These are phyloP conservation scores for Pelobates cultripes DNA, from an alignment of 2,797 vertebrate species.

Conservation along the genomic window DNA sequence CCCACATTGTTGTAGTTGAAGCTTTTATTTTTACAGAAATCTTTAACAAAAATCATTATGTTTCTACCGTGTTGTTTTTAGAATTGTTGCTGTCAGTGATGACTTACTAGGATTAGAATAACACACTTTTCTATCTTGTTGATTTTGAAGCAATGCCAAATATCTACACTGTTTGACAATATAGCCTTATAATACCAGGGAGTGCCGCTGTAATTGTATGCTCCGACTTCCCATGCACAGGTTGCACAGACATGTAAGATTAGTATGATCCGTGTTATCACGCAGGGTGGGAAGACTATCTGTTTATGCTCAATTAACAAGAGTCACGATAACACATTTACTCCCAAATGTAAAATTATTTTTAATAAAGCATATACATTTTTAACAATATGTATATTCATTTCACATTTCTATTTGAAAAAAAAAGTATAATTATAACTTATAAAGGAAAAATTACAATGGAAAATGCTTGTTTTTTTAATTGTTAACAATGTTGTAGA, in stretches of 20 bases:
- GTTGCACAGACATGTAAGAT: conserved; percentile 41
- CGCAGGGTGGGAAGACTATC: conserved; percentile 47
- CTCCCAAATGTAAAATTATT: neutral
- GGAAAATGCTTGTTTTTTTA: too few relatives aligned
- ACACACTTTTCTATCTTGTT: conserved; percentile 48
- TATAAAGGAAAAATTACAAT: too few relatives aligned
- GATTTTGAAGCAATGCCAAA: conserved; percentile 46
- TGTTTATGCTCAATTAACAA: conserved; percentile 38
- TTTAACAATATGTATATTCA: too few relatives aligned
- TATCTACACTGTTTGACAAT: conserved; percentile 45
- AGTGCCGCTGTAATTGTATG: conserved; percentile 47
- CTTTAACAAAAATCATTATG: conserved; percentile 44
- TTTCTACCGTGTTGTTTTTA: conserved; percentile 15
- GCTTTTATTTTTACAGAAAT: conserved; percentile 12
- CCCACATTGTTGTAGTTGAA: neutral
- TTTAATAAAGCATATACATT: too few relatives aligned
- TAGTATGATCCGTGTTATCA: conserved; percentile 47
- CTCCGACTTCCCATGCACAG: conserved; percentile 39
- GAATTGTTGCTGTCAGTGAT: conserved; percentile 37
- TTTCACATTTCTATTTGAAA: too few relatives aligned
- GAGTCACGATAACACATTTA: conserved; percentile 34
- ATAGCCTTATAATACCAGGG: conserved; percentile 51
- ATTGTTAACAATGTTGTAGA: too few relatives aligned
- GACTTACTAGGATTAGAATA: conserved; percentile 45
- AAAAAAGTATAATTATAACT: too few relatives aligned